phyloP scores from a whole-genome alignment of 2,797 vertebrate species.

The Mus minutoides region DNA sequence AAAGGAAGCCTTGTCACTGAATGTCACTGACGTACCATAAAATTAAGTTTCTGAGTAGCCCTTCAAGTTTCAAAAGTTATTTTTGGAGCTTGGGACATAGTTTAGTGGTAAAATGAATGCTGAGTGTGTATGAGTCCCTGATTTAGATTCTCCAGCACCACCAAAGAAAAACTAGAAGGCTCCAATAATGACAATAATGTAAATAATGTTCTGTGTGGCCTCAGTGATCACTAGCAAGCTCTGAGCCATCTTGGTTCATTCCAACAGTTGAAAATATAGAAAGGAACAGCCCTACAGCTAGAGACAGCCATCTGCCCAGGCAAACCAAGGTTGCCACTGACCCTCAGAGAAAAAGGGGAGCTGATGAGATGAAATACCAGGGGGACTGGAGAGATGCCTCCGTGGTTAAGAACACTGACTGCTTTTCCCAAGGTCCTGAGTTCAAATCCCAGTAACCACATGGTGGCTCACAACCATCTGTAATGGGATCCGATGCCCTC shows the following conservation, averaged over 20 bases:
- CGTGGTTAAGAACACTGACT: no score
- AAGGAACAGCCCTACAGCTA: not conserved
- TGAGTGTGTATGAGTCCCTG: not conserved
- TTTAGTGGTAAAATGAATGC: not conserved
- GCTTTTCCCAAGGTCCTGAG: no score
- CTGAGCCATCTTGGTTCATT: slow-evolving; percentile 13
- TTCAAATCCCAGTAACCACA: no score
- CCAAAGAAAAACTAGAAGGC: not conserved
- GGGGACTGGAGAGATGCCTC: no score
- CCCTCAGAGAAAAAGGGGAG: not conserved
- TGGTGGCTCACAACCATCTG: no score
- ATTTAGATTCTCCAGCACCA: not conserved
- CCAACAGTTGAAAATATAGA: not conserved
- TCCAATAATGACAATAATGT: not conserved
- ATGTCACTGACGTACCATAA: not conserved
- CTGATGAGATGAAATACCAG: not conserved
- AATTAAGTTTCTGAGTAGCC: slow-evolving; percentile 27
- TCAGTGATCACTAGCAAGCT: not conserved
- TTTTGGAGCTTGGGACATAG: not conserved
- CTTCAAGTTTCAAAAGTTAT: slow-evolving; percentile 41
- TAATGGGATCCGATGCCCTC: no score
- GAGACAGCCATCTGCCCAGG: not conserved
- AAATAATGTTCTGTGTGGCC: not conserved
- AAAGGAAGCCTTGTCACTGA: not conserved
- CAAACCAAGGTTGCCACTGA: not conserved